These are phyloP conservation scores for Patella pellucida DNA, from an alignment of 2,888 invertebrate species.

Conservation along the genomic window DNA sequence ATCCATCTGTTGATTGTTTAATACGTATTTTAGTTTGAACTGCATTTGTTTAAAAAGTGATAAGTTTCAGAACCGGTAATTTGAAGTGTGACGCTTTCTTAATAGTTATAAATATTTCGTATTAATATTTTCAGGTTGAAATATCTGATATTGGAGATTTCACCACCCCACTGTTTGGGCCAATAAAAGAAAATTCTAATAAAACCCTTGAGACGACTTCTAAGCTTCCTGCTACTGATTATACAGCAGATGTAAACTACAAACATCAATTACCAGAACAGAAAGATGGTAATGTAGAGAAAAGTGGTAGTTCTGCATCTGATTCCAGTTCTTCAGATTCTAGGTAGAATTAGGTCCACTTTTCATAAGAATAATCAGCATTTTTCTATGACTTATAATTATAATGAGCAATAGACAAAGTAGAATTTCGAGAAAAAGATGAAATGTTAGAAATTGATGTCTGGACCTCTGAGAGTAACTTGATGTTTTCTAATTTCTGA, in stretches of 20 bases:
- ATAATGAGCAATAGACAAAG: too few relatives aligned
- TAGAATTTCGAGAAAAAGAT: neutral
- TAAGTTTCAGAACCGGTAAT: too few relatives aligned
- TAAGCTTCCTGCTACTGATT: constrained; percentile 36
- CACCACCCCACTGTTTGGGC: constrained; percentile 57
- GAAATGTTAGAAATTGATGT: constrained; percentile 1
- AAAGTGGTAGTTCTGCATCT: constrained; percentile 43
- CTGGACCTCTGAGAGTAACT: neutral
- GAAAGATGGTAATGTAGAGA: constrained; percentile 32
- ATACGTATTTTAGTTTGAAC: too few relatives aligned
- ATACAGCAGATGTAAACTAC: constrained; percentile 42
- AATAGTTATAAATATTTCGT: constrained; percentile 2
- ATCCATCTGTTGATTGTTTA: too few relatives aligned
- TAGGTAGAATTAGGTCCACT: neutral
- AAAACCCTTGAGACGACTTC: constrained; percentile 38
- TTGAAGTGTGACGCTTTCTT: neutral
- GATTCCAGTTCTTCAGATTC: constrained; percentile 24
- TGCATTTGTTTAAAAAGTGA: too few relatives aligned
- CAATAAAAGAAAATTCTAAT: constrained; percentile 36
- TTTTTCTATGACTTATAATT: too few relatives aligned
- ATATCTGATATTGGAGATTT: constrained; percentile 44
- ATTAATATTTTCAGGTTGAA: constrained; percentile 29
- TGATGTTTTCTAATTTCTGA: neutral
- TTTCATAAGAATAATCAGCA: too few relatives aligned
- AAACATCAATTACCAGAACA: constrained; percentile 40